Evolutionary conservation across 2,797 vertebrate genomes (phyloP), one percentile per base, ranked within the genome.

Genomic region (Pelobates cultripes): DNA sequence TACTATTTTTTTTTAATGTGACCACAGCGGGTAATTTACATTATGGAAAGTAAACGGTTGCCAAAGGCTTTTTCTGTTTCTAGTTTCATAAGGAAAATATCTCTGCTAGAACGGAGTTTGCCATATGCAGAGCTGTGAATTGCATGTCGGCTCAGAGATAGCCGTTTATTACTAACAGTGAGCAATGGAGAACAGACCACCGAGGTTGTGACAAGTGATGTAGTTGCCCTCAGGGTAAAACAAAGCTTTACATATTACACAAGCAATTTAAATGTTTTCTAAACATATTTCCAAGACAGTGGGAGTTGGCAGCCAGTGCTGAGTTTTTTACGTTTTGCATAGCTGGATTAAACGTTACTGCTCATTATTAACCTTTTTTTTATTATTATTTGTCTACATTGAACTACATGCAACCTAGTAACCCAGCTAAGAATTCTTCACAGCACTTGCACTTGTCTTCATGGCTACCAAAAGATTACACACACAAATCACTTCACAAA

Each of bases 181-280:
- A 89, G 91, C 94, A 92, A 92, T 96, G 96, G 97, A 89, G 95
- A 91, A 90, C 89, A 93, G 97, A 99, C 98, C 97, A 99, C 97
- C 98, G 94, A 91, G 89, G 94, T 95, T 92, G 97, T 95, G 96
- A 97, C 96, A 97, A 96, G 91, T 95, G 93, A 96, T 94, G 93
- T 92, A 93, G 91, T 91, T 95, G 95, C 95, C 97, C 95, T 93
- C 88, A 85, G 96, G 95, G 94, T 95, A 95, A 97, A 95, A 96
- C 94, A 96, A 96, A 96, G 96, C 95, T 97, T 97, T 97, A 97
- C 95, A 96, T 97, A 97, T 97, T 97, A 97, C 95, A 98, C 95
- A 97, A 97, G 95, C 95, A 97, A 97, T 97, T 98, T 96, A 92
- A 96, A 94, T 97, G 96, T 96, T 97, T 98, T 98, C 95, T 96